These are phyloP conservation scores for Papilio gigon DNA, from an alignment of 2,888 invertebrate genomes.

Conservation along the genomic window DNA sequence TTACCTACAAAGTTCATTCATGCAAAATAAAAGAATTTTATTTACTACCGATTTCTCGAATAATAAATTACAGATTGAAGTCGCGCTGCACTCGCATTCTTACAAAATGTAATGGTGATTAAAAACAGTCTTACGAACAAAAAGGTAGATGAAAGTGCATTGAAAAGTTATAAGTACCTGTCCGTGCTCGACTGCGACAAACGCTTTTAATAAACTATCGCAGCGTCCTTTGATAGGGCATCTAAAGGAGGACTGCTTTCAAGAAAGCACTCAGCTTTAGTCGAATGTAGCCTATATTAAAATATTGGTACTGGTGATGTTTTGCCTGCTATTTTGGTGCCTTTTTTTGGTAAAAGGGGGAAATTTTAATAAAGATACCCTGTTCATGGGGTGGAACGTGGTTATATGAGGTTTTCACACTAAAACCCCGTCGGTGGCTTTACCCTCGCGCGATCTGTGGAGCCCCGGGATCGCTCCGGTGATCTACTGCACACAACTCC, in stretches of 20 bases:
- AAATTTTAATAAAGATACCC: too few relatives aligned
- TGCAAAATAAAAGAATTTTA: neutral
- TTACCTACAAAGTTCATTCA: neutral
- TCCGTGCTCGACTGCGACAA: slow-evolving; percentile 1
- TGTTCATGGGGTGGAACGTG: too few relatives aligned
- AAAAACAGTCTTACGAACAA: slow-evolving; percentile 1
- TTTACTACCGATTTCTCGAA: too few relatives aligned
- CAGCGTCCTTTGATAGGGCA: slow-evolving; percentile 10
- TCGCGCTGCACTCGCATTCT: neutral
- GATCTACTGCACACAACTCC: too few relatives aligned
- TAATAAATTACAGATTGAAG: neutral
- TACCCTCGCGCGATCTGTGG: too few relatives aligned
- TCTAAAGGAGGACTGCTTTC: neutral
- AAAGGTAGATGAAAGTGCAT: slow-evolving; percentile 19
- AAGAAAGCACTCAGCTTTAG: neutral
- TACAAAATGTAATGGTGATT: neutral
- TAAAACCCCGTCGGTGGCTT: too few relatives aligned
- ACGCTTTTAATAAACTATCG: slow-evolving; percentile 15
- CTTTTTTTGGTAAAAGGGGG: too few relatives aligned
- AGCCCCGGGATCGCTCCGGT: too few relatives aligned
- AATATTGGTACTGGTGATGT: neutral
- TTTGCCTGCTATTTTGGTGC: too few relatives aligned
- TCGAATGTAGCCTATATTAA: slow-evolving; percentile 2
- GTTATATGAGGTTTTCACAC: too few relatives aligned
- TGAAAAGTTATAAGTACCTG: slow-evolving; percentile 10